Evolutionary conservation across 2,797 vertebrate genomes (phyloP), one percentile per base, ranked within the genome.

Genomic region (Danionella dracula): DNA sequence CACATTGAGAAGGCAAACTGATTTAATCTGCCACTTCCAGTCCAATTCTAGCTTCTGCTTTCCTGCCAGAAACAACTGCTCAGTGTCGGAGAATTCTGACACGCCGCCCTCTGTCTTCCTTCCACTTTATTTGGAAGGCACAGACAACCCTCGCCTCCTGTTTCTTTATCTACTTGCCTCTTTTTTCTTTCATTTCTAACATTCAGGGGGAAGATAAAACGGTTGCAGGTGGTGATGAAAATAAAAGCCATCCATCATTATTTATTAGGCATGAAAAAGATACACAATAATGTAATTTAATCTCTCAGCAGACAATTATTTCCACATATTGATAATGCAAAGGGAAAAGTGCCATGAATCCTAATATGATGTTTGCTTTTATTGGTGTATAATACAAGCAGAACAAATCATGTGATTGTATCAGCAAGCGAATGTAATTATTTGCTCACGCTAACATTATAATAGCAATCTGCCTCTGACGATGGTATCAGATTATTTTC

Each of bases 261-360:
- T 99, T 98, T 99, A 98, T 99, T 98, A 98, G 92, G 94, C 95
- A 93, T 97, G 95, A 94, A 97, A 98, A 97, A 98, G 95, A 98
- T 96, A 96, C 94, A 98, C 93, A 98, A 98, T 97, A 97, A 98
- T 97, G 94, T 95, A 99, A 98, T 99, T 98, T 98, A 97, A 99
- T 98, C 94, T 95, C 77, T 86, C 92, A 90, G 94, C 92, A 95
- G 93, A 97, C 96, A 99, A 98, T 99, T 99, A 98, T 99, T 97
- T 93, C 92, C 93, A 96, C 90, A 98, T 98, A 99, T 97, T 98
- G 95, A 98, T 98, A 97, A 98, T 92, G 89, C 92, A 90, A 96
- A 90, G 92, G 93, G 92, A 95, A 96, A 97, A 97, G 92, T 95
- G 95, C 95, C 93, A 97, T 93, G 94, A 98, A 97, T 96, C 92